A percentile compares a stretch with the other conserved stretches of the same genome.
phyloP scores from a whole-genome alignment of 2,113 vertebrate species.

The Alexandromys fortis region DNA sequence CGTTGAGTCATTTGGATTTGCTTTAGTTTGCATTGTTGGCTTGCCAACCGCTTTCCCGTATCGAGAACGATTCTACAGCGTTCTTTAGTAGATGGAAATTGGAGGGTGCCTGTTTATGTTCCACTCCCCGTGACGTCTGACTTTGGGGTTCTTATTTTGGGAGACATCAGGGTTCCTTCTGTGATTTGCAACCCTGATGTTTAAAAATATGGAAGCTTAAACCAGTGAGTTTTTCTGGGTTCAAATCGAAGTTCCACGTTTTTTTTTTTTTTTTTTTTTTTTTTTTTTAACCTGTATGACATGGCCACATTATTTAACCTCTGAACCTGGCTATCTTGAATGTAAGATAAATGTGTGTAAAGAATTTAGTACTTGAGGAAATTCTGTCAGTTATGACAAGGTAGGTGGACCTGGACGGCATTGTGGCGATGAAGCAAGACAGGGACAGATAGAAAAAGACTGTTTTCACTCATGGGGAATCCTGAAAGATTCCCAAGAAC shows the following conservation, averaged over 20 bases:
- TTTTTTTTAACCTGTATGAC: background rate
- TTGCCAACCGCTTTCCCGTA: slow-evolving; percentile 2
- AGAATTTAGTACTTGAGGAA: background rate
- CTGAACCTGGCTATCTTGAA: background rate
- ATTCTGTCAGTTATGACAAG: background rate
- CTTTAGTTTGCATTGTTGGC: background rate
- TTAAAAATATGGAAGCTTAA: background rate
- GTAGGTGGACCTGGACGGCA: background rate
- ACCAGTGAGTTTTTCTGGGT: background rate
- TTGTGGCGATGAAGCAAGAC: background rate
- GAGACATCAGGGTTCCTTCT: background rate
- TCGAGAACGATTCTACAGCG: background rate
- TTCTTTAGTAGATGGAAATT: background rate
- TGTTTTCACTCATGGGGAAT: background rate
- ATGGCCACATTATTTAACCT: background rate
- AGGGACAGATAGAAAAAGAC: background rate
- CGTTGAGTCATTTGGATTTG: background rate
- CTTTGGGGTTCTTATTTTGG: background rate
- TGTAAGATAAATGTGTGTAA: background rate
- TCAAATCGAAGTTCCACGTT: background rate
- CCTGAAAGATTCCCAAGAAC: background rate
- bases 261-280: too few species aligned
- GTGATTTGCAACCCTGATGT: background rate
- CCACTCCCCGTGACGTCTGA: background rate
- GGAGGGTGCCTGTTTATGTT: background rate